Evolutionary conservation across 2,888 invertebrate species (phyloP).

Genomic region (Dusona sp.): DNA sequence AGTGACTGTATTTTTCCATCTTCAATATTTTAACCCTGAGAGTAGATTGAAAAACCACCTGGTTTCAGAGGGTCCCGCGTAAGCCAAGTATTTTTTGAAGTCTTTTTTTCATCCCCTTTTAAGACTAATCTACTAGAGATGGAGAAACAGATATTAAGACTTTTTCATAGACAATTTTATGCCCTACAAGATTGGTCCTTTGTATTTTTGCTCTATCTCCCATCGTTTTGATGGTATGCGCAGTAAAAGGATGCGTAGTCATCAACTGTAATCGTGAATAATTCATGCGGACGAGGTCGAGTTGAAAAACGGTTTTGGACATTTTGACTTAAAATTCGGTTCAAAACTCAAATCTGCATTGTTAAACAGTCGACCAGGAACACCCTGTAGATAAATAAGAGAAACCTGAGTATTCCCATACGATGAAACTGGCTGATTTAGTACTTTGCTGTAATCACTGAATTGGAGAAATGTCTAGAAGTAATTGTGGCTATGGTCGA

Average conservation of each 20-base stretch:
- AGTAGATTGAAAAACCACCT: no score
- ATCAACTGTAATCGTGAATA: no score
- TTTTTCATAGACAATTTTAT: no score
- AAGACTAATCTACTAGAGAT: not conserved
- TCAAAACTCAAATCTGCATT: not conserved
- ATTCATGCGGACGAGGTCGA: no score
- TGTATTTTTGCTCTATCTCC: no score
- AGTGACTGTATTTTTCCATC: no score
- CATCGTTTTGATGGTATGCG: no score
- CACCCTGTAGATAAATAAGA: not conserved
- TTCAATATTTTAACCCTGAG: no score
- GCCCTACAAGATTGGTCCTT: no score
- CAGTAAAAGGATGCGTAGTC: no score
- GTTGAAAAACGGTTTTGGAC: no score
- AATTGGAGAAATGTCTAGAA: conserved; percentile 16
- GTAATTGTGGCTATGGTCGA: conserved; percentile 21
- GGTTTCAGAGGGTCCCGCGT: no score
- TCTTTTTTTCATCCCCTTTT: not conserved
- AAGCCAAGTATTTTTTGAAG: not conserved
- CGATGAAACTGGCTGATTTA: conserved; percentile 25
- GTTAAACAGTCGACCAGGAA: not conserved
- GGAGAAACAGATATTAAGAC: not conserved
- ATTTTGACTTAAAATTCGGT: not conserved
- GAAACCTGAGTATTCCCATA: not conserved
- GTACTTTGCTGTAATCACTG: conserved; percentile 7